phyloP scores from a whole-genome alignment of 2,113 vertebrate species.

The Nerophis ophidion region DNA sequence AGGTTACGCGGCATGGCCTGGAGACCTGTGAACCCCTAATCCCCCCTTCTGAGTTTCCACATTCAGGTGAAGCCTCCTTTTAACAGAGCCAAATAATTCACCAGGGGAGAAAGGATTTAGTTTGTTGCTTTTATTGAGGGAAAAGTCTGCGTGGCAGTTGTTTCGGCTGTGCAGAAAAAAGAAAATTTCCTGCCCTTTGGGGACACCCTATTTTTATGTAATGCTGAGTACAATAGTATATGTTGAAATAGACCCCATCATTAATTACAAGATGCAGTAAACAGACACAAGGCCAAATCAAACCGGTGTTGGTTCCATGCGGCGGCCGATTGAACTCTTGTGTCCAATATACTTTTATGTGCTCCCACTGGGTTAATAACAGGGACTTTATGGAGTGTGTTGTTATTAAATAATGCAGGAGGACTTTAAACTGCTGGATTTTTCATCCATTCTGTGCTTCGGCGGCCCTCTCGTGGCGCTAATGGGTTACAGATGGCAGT shows the following conservation, averaged over 20 bases:
- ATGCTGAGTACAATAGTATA: too few relatives aligned
- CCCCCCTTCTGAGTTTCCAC: slow-evolving; percentile 43
- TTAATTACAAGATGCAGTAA: too few relatives aligned
- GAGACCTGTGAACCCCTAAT: slow-evolving; percentile 60
- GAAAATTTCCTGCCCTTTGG: not conserved
- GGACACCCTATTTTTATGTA: too few relatives aligned
- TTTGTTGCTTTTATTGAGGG: slow-evolving; percentile 3
- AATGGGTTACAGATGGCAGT: slow-evolving; percentile 65
- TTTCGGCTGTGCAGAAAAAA: not conserved
- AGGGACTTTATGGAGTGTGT: slow-evolving; percentile 58
- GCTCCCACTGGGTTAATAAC: slow-evolving; percentile 58
- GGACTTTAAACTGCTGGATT: slow-evolving; percentile 46
- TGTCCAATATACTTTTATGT: slow-evolving; percentile 58
- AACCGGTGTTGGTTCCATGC: not conserved
- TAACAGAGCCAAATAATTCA: slow-evolving; percentile 8
- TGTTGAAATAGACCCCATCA: too few relatives aligned
- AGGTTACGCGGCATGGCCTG: slow-evolving; percentile 54
- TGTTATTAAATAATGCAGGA: slow-evolving; percentile 57
- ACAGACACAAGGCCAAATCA: not conserved
- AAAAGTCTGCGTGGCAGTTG: not conserved
- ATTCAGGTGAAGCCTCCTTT: slow-evolving; percentile 8
- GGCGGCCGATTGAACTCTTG: slow-evolving; percentile 1
- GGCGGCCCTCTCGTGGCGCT: slow-evolving; percentile 47
- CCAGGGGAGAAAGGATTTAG: not conserved
- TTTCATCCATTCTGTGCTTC: slow-evolving; percentile 27